Evolutionary conservation across 35 echinoderm and acorn worm species (phyloP).

Genomic region (Stichopus chloronotus): DNA sequence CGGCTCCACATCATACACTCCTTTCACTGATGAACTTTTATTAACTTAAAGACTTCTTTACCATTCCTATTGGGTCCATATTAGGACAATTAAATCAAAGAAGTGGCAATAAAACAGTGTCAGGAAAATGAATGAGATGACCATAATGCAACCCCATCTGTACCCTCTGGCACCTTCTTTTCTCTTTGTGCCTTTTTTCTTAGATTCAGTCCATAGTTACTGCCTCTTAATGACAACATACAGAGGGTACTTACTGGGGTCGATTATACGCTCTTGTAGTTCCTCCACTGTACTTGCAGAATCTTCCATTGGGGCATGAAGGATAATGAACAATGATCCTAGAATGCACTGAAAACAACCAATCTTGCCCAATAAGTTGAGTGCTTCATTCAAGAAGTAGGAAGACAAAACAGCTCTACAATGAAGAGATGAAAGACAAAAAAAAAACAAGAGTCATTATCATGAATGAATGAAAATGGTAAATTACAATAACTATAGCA

Average conservation of each 20-base stretch:
- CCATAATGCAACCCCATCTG: too few species aligned
- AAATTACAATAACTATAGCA: background rate
- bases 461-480: background rate
- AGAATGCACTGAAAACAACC: slow-evolving; percentile 77
- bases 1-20: too few species aligned
- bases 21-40: too few species aligned
- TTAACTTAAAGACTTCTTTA: too few species aligned
- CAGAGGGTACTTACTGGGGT: slow-evolving; percentile 37
- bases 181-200: too few species aligned
- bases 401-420: slow-evolving; percentile 83
- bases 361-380: slow-evolving; percentile 78
- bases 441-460: background rate
- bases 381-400: slow-evolving; percentile 73
- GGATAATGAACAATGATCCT: slow-evolving; percentile 71
- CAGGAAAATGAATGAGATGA: too few species aligned
- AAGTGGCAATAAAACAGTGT: too few species aligned
- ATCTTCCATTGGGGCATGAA: slow-evolving; percentile 77
- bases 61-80: too few species aligned
- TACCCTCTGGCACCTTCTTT: too few species aligned
- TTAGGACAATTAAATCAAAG: too few species aligned
- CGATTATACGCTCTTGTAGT: slow-evolving; percentile 39
- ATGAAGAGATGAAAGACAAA: background rate
- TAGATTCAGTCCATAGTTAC: too few species aligned
- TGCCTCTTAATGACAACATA: too few species aligned
- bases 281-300: slow-evolving; percentile 50